A percentile compares a stretch with the other conserved stretches of the same genome.
Conservation (phyloP, 2,113 vertebrate genomes). For the Corythornis madagascariensis region DNA sequence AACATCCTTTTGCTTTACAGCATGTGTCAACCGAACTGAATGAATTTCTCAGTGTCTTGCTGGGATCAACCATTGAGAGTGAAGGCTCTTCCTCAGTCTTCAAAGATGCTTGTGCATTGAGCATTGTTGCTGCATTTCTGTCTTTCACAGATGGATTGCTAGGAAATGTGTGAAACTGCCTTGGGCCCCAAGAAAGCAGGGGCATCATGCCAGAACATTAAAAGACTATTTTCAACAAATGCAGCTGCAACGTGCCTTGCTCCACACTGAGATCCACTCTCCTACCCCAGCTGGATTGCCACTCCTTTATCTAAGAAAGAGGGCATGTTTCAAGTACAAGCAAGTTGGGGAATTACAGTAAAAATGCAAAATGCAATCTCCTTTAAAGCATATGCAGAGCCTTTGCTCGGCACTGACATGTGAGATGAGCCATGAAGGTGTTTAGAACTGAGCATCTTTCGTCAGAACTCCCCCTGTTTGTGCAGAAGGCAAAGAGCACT, state of each 20-base stretch:
- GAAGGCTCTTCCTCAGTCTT: slow-evolving; percentile 55
- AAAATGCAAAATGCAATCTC: not conserved
- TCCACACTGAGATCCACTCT: not conserved
- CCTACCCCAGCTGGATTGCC: not conserved
- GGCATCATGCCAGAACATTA: slow-evolving; percentile 57
- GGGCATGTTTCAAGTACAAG: not conserved
- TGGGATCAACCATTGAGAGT: not conserved
- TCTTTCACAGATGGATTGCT: slow-evolving; percentile 70
- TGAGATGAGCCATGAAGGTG: not conserved
- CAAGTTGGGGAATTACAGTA: not conserved
- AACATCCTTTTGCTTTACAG: slow-evolving; percentile 6
- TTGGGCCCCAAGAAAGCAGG: slow-evolving; percentile 64
- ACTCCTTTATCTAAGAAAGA: slow-evolving; percentile 28
- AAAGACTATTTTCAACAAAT: slow-evolving; percentile 61
- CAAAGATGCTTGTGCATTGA: slow-evolving; percentile 58
- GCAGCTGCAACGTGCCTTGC: slow-evolving; percentile 61
- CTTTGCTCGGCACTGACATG: not conserved
- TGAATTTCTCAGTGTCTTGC: not conserved
- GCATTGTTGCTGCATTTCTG: slow-evolving; percentile 65
- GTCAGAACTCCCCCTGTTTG: not conserved
- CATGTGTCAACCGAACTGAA: not conserved
- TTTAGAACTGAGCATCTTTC: not conserved
- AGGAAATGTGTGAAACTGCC: slow-evolving; percentile 70
- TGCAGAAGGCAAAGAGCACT: not conserved
- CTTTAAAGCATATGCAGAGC: not conserved